Percentiles rank a stretch among this genome's conserved stretches.
These are phyloP conservation scores for Argya squamiceps DNA, from an alignment of 2,797 vertebrate genomes.

Conservation along the genomic window DNA sequence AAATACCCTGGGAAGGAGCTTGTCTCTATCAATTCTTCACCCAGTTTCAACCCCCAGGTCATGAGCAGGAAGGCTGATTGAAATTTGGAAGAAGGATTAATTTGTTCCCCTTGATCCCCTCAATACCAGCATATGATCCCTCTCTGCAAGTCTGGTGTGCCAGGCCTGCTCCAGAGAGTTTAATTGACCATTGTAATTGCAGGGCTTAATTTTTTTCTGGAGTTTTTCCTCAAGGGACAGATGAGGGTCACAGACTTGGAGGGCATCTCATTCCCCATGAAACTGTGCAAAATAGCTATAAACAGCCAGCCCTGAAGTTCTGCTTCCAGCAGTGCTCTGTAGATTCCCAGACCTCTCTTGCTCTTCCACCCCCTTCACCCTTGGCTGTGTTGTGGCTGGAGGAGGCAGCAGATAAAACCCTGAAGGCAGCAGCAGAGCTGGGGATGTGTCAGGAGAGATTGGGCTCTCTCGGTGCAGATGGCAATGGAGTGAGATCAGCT, in stretches of 20 bases:
- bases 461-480: not conserved
- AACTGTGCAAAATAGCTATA: not conserved
- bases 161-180: not conserved
- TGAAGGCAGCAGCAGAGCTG: not conserved
- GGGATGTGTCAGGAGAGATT: not conserved
- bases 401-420: not conserved
- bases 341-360: not conserved
- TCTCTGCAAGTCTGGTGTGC: not conserved
- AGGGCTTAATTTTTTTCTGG: not conserved
- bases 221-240: not conserved
- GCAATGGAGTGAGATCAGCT: not conserved
- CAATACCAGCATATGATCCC: not conserved
- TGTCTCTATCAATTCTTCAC: rapidly evolving
- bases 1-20: not conserved
- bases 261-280: not conserved
- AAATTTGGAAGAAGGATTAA: not conserved
- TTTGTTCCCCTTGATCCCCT: not conserved
- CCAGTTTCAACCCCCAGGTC: not conserved
- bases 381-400: not conserved
- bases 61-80: not conserved
- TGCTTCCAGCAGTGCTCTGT: not conserved
- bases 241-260: not conserved
- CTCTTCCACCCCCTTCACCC: not conserved
- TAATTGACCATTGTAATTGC: not conserved
- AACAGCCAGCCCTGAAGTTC: not conserved